These are phyloP conservation scores for Poeciliopsis paucimaculata DNA, from an alignment of 2,797 vertebrate species.

Conservation along the genomic window DNA sequence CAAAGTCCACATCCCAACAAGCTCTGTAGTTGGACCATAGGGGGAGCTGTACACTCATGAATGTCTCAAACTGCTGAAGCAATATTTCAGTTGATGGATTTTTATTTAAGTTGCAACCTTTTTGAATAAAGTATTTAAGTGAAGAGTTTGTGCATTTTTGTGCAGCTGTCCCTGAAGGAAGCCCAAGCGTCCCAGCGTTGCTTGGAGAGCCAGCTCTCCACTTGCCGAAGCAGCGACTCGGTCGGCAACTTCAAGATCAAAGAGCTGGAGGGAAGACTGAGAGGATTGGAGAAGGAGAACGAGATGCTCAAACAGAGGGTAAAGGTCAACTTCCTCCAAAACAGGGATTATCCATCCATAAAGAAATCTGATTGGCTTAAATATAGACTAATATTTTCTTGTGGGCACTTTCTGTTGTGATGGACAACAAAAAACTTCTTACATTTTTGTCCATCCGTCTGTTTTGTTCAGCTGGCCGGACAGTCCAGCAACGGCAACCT, in stretches of 20 bases:
- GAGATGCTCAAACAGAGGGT: conserved; percentile 90
- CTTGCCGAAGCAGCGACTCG: conserved; percentile 76
- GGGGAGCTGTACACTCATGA: background rate
- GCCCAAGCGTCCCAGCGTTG: conserved; percentile 74
- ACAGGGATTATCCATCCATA: background rate
- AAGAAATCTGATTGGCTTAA: background rate
- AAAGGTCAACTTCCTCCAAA: too few species aligned
- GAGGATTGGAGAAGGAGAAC: conserved; percentile 89
- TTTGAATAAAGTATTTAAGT: background rate
- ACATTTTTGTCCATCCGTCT: background rate
- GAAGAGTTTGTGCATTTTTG: background rate
- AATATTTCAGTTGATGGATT: background rate
- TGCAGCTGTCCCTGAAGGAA: conserved; percentile 82
- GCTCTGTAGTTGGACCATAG: background rate
- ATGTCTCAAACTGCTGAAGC: background rate
- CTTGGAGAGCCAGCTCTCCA: conserved; percentile 85
- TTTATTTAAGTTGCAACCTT: background rate
- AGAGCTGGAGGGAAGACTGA: conserved; percentile 87
- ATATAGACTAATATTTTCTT: background rate
- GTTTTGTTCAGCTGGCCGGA: conserved; percentile 74
- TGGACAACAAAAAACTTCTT: background rate
- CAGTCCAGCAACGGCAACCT: conserved; percentile 79
- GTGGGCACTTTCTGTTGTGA: background rate
- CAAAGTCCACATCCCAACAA: background rate
- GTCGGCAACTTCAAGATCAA: conserved; percentile 87